Base-by-base conservation (phyloP, 1,140 invertebrate species). In the Globodera rostochiensis region DNA sequence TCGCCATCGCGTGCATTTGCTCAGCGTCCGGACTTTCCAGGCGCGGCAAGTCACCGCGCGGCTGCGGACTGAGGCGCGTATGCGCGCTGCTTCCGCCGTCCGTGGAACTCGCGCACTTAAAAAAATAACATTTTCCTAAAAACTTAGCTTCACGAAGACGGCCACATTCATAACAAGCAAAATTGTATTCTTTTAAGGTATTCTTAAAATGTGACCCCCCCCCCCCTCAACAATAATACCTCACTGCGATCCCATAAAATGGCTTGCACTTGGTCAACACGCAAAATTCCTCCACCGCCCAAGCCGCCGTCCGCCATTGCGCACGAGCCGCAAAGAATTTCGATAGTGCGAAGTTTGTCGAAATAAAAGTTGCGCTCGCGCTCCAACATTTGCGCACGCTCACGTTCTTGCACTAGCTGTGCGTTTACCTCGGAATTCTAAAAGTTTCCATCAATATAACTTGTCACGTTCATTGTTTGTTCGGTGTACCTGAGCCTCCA, bases 311-410 rank as follows among this genome's bases (percentile, higher is more conserved):
- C 67, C 11, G 67, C 4, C 67, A 25, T 4, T 77, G 36, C 64
- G 70, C 70, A 69, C 9, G 50, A n/a, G 8, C 81, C 70, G 36
- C 97, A 98, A 91, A 98, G 93, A 74, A 98, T 94, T 93, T 99
- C 97, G 90, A 99, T 98, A 89, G 98, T 95, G 88, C 97, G 92
- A 88, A 99, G 92, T 92, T 99, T 99, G 80, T 95, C 95, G 91
- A 98, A 99, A 91, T 99, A 99, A 90, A 99, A 99, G 92, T 99
- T 96, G 90, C 97, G 92, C 91, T 99, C 97, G 45, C 71, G 77
- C 46, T 82, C 80, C 19, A 36, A 83, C 9, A 82, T n/a, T 45
- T 47, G 66, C 60, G 80, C 50, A n/a, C 69, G 79, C n/a, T 82
- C 73, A 13, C 47, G 53, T 11, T 60, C 45, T 3, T 73, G 25